A percentile compares a stretch with the other conserved stretches of the same genome.
phyloP scores from a whole-genome alignment of 1,140 invertebrate species.

The Spodoptera litura region DNA sequence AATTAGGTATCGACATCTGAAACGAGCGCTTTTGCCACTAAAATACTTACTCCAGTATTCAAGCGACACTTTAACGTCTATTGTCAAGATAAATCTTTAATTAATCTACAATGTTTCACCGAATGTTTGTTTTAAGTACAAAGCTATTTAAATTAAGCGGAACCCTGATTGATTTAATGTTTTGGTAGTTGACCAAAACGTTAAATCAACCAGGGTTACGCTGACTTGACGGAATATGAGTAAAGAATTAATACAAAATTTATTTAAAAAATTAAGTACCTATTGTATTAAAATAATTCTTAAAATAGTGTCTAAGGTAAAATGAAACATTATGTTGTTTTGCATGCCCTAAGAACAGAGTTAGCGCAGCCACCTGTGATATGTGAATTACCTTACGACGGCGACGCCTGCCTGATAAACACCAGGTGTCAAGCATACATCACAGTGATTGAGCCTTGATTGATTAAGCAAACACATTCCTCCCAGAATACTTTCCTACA shows the following conservation, averaged over 20 bases:
- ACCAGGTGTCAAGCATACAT: constrained; percentile 24
- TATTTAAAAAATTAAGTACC: no score
- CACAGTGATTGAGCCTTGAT: constrained; percentile 24
- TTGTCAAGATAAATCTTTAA: constrained; percentile 33
- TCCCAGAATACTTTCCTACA: not conserved
- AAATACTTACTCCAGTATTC: constrained; percentile 3
- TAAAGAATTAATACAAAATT: not conserved
- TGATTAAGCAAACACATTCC: constrained; percentile 1
- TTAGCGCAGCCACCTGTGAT: not conserved
- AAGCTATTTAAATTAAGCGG: constrained; percentile 3
- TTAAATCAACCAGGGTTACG: no score
- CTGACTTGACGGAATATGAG: no score
- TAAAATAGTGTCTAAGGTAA: not conserved
- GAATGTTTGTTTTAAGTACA: constrained; percentile 7
- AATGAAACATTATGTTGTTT: not conserved
- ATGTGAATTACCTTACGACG: constrained; percentile 16
- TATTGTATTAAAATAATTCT: no score
- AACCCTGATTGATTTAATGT: not conserved
- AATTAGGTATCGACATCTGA: no score
- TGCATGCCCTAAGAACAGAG: constrained; percentile 3
- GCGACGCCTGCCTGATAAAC: constrained; percentile 1
- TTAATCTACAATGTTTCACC: constrained; percentile 7
- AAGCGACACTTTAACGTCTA: constrained; percentile 13
- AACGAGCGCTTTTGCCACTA: not conserved
- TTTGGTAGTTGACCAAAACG: not conserved